These are phyloP conservation scores for Solea senegalensis DNA, from an alignment of 2,113 vertebrate genomes.

Conservation along the genomic window DNA sequence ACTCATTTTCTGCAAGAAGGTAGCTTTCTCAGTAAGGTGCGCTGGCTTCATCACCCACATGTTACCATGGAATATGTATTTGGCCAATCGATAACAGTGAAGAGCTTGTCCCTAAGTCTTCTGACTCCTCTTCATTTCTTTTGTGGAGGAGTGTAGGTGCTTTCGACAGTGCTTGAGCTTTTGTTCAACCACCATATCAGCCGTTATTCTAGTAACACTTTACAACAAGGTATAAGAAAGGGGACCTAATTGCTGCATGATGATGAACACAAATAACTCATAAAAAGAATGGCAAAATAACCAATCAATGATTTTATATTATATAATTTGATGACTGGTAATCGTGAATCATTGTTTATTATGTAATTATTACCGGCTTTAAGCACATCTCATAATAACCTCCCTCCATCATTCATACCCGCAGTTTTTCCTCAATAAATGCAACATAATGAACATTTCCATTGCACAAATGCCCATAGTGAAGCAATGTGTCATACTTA, in stretches of 20 bases:
- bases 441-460: no score
- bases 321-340: no score
- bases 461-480: no score
- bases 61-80: conserved; percentile 60
- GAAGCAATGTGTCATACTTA: no score
- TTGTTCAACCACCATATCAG: conserved; percentile 58
- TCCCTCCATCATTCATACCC: no score
- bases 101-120: conserved; percentile 67
- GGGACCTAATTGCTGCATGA: background rate
- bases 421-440: no score
- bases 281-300: no score
- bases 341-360: no score
- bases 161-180: conserved; percentile 68
- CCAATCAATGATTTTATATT: no score
- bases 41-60: conserved; percentile 71
- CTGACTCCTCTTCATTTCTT: conserved; percentile 78
- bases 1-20: conserved; percentile 32
- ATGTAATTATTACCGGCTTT: no score
- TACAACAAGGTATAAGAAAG: conserved; percentile 30
- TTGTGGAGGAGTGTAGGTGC: conserved; percentile 77
- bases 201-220: conserved; percentile 68
- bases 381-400: no score
- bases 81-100: conserved; percentile 73
- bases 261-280: background rate
- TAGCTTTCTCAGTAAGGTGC: conserved; percentile 42